Conservation (phyloP, 1,140 invertebrate genomes). For the Cyclina sinensis region DNA sequence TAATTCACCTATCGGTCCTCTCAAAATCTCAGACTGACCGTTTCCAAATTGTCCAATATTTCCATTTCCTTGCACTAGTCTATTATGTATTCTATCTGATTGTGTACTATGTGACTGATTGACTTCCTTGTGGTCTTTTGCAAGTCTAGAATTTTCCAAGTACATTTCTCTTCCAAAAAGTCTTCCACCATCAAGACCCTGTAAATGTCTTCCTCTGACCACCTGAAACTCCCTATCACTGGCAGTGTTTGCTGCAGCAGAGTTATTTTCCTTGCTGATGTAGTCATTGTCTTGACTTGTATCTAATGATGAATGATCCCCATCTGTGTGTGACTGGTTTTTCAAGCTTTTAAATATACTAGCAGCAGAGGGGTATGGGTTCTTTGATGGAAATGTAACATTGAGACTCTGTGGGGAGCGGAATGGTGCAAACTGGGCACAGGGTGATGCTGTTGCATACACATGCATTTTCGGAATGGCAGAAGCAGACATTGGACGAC, state of each 20-base stretch:
- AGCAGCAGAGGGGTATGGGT: background rate
- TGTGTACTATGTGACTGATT: no score
- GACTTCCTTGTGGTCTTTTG: no score
- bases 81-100: background rate
- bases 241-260: background rate
- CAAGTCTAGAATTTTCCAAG: no score
- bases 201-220: background rate
- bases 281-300: background rate
- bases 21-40: background rate
- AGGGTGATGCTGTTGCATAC: background rate
- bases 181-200: background rate
- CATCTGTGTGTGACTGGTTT: background rate
- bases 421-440: slow-evolving; percentile 41
- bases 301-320: background rate
- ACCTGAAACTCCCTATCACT: background rate
- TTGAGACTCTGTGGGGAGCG: background rate
- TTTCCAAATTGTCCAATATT: background rate
- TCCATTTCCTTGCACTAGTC: background rate
- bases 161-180: no score
- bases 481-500: slow-evolving; percentile 29
- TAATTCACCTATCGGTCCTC: background rate
- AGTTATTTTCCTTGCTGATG: background rate
- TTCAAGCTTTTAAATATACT: slow-evolving; percentile 50
- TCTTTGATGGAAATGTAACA: background rate
- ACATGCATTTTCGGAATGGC: slow-evolving; percentile 24